A percentile compares a stretch with the other conserved stretches of the same genome.
Evolutionary conservation across 2,888 invertebrate species (phyloP).

Genomic region (Clepsis dumicolana): DNA sequence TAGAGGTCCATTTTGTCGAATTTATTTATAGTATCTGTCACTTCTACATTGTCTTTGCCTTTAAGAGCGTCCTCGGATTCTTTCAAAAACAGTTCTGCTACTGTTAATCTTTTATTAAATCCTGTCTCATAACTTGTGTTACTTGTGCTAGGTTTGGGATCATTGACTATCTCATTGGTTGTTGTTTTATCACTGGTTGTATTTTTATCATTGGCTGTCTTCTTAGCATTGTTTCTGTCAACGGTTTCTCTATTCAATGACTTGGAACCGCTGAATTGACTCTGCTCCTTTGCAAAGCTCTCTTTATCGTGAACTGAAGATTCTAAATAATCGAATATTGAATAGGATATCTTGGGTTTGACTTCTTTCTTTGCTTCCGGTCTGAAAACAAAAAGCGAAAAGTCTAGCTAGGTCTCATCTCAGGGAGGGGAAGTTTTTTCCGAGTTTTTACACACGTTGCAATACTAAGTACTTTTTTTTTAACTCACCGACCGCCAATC

Average conservation of each 20-base stretch:
- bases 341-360: conserved; percentile 89
- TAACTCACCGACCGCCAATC: conserved; percentile 84
- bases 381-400: conserved; percentile 61
- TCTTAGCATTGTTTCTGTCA: conserved; percentile 24
- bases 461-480: too few relatives aligned
- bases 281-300: conserved; percentile 82
- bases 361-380: conserved; percentile 71
- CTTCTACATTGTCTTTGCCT: conserved; percentile 60
- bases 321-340: conserved; percentile 92
- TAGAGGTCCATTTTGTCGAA: conserved; percentile 91
- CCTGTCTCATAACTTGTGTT: conserved; percentile 45
- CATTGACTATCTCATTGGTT: conserved; percentile 5
- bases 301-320: conserved; percentile 85
- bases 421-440: too few relatives aligned
- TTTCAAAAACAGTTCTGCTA: conserved; percentile 77
- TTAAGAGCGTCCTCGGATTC: conserved; percentile 73
- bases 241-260: conserved; percentile 55
- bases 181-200: conserved; percentile 8
- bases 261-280: conserved; percentile 75
- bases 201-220: conserved; percentile 3
- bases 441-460: too few relatives aligned
- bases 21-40: conserved; percentile 76
- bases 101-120: conserved; percentile 75
- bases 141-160: conserved; percentile 43
- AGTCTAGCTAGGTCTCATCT: too few relatives aligned